These are phyloP conservation scores for Polyploca ridens DNA, from an alignment of 2,888 invertebrate species.

Conservation along the genomic window DNA sequence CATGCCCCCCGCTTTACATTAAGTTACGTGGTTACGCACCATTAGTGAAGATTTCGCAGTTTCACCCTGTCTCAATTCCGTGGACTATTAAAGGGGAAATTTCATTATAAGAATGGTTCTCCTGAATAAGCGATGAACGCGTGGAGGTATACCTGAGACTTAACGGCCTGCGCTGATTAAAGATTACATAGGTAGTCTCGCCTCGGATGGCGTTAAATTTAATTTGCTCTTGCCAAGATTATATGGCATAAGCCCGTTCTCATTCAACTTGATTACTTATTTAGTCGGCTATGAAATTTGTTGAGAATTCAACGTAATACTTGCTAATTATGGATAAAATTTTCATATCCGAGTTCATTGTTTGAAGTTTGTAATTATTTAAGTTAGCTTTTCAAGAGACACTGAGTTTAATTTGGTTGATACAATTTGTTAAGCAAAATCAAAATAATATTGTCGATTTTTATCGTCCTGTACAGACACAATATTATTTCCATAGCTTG, in stretches of 20 bases:
- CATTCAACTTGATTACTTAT: conserved; percentile 50
- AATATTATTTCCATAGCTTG: neutral
- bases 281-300: conserved; percentile 39
- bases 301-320: conserved; percentile 33
- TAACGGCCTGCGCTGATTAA: conserved; percentile 59
- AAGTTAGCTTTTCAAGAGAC: neutral
- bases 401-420: neutral
- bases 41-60: conserved; percentile 72
- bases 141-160: conserved; percentile 47
- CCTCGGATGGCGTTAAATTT: conserved; percentile 57
- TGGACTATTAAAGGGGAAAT: conserved; percentile 70
- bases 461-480: neutral
- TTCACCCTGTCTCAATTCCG: conserved; percentile 70
- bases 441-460: neutral
- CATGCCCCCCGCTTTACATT: conserved; percentile 46
- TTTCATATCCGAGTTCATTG: conserved; percentile 18
- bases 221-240: conserved; percentile 54
- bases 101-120: conserved; percentile 74
- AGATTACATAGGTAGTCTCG: conserved; percentile 55
- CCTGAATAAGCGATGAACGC: conserved; percentile 64
- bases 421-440: neutral
- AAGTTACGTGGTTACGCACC: conserved; percentile 69
- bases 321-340: conserved; percentile 23
- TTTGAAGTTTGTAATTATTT: neutral
- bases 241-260: conserved; percentile 43